Percentiles rank a stretch among this genome's conserved stretches.
phyloP scores from a whole-genome alignment of 2,888 invertebrate genomes.

The Deroplatys truncata region DNA sequence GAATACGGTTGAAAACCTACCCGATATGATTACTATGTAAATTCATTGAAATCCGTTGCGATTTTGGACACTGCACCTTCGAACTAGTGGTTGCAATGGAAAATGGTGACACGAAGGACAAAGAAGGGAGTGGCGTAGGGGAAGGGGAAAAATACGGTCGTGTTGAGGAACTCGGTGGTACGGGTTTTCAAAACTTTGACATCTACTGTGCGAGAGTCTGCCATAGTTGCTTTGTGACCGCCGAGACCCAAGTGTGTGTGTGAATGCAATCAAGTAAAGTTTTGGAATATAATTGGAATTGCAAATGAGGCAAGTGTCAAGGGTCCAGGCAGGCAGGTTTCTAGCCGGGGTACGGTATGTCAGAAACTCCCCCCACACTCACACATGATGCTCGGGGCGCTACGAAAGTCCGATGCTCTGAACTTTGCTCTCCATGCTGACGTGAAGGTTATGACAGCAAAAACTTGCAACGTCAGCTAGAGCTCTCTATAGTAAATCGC shows the following conservation, averaged over 20 bases:
- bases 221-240: not conserved
- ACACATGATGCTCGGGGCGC: not conserved
- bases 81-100: not conserved
- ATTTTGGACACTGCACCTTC: slow-evolving; percentile 7
- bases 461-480: too few relatives aligned
- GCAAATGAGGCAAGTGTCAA: slow-evolving; percentile 20
- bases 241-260: not conserved
- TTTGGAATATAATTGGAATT: slow-evolving; percentile 21
- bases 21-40: slow-evolving; percentile 49
- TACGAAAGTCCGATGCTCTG: not conserved
- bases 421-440: not conserved
- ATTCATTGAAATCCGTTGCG: slow-evolving; percentile 36
- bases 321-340: not conserved
- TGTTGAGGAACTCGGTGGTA: slow-evolving; percentile 6
- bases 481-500: too few relatives aligned
- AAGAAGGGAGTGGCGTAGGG: not conserved
- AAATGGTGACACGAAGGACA: not conserved
- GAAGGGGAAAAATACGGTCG: not conserved
- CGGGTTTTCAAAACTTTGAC: slow-evolving; percentile 16
- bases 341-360: not conserved
- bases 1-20: slow-evolving; percentile 28
- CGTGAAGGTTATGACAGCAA: not conserved
- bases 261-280: slow-evolving; percentile 19
- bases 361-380: not conserved
- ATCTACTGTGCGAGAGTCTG: not conserved